phyloP scores from a whole-genome alignment of 2,888 invertebrate species.

The Pegoplata infirma region DNA sequence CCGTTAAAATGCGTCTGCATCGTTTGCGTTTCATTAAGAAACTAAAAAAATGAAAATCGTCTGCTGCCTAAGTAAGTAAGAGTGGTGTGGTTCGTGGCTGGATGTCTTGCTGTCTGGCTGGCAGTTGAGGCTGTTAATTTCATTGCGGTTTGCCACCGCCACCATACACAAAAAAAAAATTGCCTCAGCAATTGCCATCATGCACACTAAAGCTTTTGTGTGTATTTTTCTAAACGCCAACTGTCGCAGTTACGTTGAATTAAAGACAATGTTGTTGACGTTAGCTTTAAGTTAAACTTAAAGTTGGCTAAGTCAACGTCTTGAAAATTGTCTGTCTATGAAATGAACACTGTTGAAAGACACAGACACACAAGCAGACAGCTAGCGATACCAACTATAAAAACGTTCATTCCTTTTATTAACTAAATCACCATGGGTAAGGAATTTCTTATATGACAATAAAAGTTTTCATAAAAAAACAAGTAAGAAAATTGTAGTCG shows the following conservation, averaged over 20 bases:
- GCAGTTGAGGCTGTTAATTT: conserved; percentile 54
- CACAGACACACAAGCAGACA: background rate
- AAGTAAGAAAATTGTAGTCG: too few species aligned
- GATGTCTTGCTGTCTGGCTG: too few species aligned
- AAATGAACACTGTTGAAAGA: conserved; percentile 26
- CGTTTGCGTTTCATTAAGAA: conserved; percentile 77
- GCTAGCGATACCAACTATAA: too few species aligned
- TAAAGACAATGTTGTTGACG: conserved; percentile 23
- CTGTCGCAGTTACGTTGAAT: conserved; percentile 20
- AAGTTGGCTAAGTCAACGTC: conserved; percentile 20
- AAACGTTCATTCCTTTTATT: too few species aligned
- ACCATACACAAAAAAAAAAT: conserved; percentile 20
- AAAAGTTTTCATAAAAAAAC: too few species aligned
- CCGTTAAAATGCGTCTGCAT: conserved; percentile 73
- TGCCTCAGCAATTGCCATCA: background rate
- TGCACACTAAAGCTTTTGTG: conserved; percentile 8
- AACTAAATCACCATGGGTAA: too few species aligned
- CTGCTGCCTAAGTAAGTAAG: conserved; percentile 74
- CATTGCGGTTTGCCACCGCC: conserved; percentile 47
- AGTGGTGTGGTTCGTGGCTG: conserved; percentile 65
- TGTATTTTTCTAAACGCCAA: background rate
- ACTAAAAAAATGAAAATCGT: conserved; percentile 77
- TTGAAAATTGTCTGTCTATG: conserved; percentile 1
- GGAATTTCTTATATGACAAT: too few species aligned
- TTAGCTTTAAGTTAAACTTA: conserved; percentile 13